Percentiles rank a stretch among this genome's conserved stretches.
Conservation (phyloP, 2,888 invertebrate species). For the Liodrosophila aerea region DNA sequence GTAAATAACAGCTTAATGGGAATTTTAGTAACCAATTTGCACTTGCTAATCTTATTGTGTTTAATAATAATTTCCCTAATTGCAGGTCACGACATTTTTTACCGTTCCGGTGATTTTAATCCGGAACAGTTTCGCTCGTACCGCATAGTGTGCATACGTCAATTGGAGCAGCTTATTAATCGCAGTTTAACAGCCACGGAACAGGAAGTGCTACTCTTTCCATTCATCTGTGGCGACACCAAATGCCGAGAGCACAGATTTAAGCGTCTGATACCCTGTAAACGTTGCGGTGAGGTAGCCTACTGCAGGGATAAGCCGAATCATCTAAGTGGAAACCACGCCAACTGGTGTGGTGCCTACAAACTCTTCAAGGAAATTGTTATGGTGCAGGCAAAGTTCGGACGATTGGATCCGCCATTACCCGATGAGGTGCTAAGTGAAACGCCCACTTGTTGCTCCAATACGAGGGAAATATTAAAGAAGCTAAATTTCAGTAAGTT, state of each 20-base stretch:
- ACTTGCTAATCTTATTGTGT: too few species aligned
- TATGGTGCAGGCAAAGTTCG: constrained; percentile 84
- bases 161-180: constrained; percentile 85
- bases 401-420: constrained; percentile 85
- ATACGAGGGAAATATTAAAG: constrained; percentile 72
- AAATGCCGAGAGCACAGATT: constrained; percentile 85
- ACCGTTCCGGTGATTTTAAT: constrained; percentile 82
- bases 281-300: constrained; percentile 85
- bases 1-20: too few species aligned
- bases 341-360: constrained; percentile 86
- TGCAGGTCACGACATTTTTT: constrained; percentile 84
- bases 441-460: constrained; percentile 65
- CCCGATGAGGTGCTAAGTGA: constrained; percentile 83
- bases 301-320: constrained; percentile 83
- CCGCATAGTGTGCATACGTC: constrained; percentile 85
- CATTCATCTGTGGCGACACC: constrained; percentile 85
- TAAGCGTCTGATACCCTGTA: constrained; percentile 84
- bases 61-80: not conserved
- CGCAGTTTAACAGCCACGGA: constrained; percentile 86
- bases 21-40: too few species aligned
- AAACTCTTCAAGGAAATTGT: constrained; percentile 85
- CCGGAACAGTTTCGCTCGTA: constrained; percentile 86
- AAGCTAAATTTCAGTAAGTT: constrained; percentile 71
- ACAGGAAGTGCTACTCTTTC: constrained; percentile 87
- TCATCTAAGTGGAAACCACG: constrained; percentile 84